Evolutionary conservation across 2,113 vertebrate genomes (phyloP).

Genomic region (Myrmecobius fasciatus): DNA sequence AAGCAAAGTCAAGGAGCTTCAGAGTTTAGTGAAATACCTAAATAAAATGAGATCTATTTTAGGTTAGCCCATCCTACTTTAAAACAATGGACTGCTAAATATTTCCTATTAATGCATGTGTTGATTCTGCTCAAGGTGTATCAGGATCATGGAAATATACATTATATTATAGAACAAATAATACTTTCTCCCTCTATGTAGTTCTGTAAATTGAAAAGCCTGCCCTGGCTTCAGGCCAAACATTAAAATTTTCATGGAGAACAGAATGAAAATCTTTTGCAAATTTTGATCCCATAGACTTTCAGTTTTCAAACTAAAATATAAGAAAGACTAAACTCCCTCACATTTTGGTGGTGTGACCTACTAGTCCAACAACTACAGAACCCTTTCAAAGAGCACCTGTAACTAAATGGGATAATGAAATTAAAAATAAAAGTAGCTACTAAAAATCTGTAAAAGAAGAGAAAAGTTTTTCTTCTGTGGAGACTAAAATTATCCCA

Average conservation of each 20-base stretch:
- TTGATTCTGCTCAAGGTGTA: slow-evolving; percentile 4
- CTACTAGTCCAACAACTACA: neutral
- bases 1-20: neutral
- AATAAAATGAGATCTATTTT: neutral
- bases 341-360: slow-evolving; percentile 30
- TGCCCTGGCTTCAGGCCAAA: slow-evolving; percentile 11
- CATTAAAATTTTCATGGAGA: slow-evolving; percentile 52
- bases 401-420: neutral
- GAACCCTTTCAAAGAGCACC: slow-evolving; percentile 25
- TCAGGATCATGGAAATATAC: neutral
- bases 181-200: slow-evolving; percentile 27
- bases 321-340: slow-evolving; percentile 5
- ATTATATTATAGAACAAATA: slow-evolving; percentile 15
- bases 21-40: slow-evolving; percentile 8
- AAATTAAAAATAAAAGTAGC: neutral
- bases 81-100: neutral
- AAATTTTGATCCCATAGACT: slow-evolving; percentile 29
- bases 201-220: slow-evolving; percentile 16
- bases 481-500: too few relatives aligned
- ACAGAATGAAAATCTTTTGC: slow-evolving; percentile 53
- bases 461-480: neutral
- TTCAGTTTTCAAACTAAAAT: slow-evolving; percentile 39
- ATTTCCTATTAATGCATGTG: neutral
- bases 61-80: neutral
- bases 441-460: neutral